Evolutionary conservation across 1,140 invertebrate species (phyloP), one percentile per base, ranked within the genome.

Genomic region (Monochamus saltuarius): DNA sequence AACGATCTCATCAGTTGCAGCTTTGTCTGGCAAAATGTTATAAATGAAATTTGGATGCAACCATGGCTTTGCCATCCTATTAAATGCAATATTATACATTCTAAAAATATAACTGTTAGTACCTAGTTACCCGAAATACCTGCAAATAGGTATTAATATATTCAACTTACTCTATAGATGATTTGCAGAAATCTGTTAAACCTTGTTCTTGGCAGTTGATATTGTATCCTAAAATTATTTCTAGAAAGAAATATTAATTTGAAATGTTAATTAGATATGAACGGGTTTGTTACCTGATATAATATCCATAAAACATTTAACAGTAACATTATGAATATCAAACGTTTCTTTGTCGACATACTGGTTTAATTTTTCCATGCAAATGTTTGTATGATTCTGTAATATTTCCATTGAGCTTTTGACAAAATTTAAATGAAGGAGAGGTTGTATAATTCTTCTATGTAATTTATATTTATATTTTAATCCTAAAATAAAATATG

Each of bases 391-490:
- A 35, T 65, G 65, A 47, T 56, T 55, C 29, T 56, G 49, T 9
- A 67, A 35, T n/a, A 65, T 13, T 14, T 11, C 10, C 4, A 61
- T 6, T 22, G 13, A 36, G 16, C 36, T 46, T 16, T 9, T 22
- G 7, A 50, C 16, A 49, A 64, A 64, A 7, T 61, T 56, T 13
- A 64, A 34, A 49, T 61, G 36, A 14, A 66, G 38, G 39, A 64
- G 45, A 11, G 61, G 61, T 45, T 56, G 52, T 4, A 66, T 56
- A 4, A 64, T 46, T 43, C 53, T 60, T 14, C 59, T 22, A 37
- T 66, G 59, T 10, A 34, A 19, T 59, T 65, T 65, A 42, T 65
- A 62, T 16, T 56, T 51, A 11, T 56, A 42, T 36, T 59, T 53
- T 6, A 56, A 13, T 22, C 34, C 35, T 65, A 14, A 45, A 46